These are phyloP conservation scores for Kryphioiulus occultus DNA, from an alignment of 2,888 invertebrate genomes.

Conservation along the genomic window DNA sequence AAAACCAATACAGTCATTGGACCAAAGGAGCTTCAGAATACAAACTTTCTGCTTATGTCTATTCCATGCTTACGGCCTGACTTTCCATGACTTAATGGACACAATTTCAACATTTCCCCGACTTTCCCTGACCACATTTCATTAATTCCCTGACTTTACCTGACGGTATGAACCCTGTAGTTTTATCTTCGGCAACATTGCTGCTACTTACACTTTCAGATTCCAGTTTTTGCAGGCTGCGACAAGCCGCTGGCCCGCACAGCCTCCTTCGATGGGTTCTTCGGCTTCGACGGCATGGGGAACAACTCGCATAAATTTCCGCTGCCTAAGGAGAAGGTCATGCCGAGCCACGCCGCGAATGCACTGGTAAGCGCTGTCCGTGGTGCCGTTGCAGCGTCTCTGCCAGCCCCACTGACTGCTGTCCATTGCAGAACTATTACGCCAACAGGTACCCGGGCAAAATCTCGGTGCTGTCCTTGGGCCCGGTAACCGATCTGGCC, in stretches of 20 bases:
- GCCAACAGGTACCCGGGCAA: slow-evolving; percentile 42
- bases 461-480: slow-evolving; percentile 37
- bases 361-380: slow-evolving; percentile 31
- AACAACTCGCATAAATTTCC: slow-evolving; percentile 37
- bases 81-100: too few relatives aligned
- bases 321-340: neutral
- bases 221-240: slow-evolving; percentile 46
- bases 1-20: too few relatives aligned
- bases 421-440: neutral
- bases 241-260: neutral
- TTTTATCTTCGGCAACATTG: too few relatives aligned
- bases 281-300: slow-evolving; percentile 45
- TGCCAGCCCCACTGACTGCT: neutral
- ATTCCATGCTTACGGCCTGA: too few relatives aligned
- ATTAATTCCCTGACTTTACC: too few relatives aligned
- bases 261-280: slow-evolving; percentile 11
- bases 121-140: too few relatives aligned
- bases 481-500: slow-evolving; percentile 46
- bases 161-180: too few relatives aligned
- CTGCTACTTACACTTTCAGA: neutral
- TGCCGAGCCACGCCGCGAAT: neutral
- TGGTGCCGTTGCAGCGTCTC: too few relatives aligned
- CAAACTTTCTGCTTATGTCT: too few relatives aligned
- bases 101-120: too few relatives aligned
- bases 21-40: too few relatives aligned